Evolutionary conservation across 2,888 invertebrate genomes (phyloP).

Genomic region (Drosophila seclusa): DNA sequence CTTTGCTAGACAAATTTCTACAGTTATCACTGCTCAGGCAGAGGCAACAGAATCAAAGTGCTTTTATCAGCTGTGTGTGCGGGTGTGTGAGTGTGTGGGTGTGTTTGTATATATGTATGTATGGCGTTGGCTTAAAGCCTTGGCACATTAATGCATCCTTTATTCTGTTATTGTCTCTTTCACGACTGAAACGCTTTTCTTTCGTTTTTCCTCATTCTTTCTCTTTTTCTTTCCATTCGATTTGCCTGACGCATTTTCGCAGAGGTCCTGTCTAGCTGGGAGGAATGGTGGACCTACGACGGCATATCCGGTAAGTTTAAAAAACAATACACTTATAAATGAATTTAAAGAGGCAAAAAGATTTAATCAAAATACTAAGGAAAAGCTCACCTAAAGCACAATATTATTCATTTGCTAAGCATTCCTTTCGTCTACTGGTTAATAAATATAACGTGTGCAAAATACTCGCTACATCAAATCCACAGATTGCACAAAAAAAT

Average conservation of each 20-base stretch:
- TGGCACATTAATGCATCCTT: constrained; percentile 48
- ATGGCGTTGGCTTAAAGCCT: constrained; percentile 35
- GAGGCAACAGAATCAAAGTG: constrained; percentile 17
- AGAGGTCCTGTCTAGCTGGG: constrained; percentile 89
- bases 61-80: constrained; percentile 15
- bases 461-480: constrained; percentile 6
- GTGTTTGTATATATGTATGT: constrained; percentile 12
- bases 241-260: constrained; percentile 52
- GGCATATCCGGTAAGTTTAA: constrained; percentile 94
- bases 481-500: not conserved
- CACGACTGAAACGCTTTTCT: constrained; percentile 20
- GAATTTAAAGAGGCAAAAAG: constrained; percentile 6
- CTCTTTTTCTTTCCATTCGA: constrained; percentile 7
- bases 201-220: constrained; percentile 1
- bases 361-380: not conserved
- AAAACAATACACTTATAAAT: constrained; percentile 3
- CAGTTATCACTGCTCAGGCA: constrained; percentile 19
- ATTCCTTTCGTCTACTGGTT: not conserved
- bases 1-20: constrained; percentile 44
- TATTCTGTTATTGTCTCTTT: constrained; percentile 32
- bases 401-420: not conserved
- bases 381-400: not conserved
- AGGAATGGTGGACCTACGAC: constrained; percentile 98
- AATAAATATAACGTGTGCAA: constrained; percentile 11
- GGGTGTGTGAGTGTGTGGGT: constrained; percentile 12